These are phyloP conservation scores for Porites rus DNA, from an alignment of 92 coral and sea anemone genomes.

Conservation along the genomic window DNA sequence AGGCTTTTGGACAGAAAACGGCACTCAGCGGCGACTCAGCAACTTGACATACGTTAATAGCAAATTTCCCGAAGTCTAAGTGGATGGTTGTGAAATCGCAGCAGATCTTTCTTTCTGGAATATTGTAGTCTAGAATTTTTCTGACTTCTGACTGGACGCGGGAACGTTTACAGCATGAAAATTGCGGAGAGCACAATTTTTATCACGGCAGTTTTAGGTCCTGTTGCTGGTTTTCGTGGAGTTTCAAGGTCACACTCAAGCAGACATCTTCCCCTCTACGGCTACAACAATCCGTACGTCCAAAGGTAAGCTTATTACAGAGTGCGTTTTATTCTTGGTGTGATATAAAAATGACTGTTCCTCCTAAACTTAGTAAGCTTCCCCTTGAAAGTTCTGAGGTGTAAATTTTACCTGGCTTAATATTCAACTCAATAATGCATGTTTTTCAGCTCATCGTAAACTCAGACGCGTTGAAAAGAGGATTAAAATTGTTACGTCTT, in stretches of 20 bases:
- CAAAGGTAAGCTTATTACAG: conserved; percentile 15
- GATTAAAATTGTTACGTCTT: no score
- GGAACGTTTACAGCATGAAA: conserved; percentile 5
- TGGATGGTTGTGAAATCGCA: no score
- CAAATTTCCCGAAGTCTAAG: no score
- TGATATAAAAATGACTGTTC: background rate
- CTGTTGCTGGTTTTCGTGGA: conserved; percentile 23
- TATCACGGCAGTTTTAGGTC: background rate
- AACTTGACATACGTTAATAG: conserved; percentile 1
- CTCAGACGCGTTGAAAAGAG: no score
- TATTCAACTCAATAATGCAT: no score
- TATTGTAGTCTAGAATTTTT: background rate
- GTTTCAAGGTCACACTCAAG: conserved; percentile 23
- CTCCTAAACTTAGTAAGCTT: no score
- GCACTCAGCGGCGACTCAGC: background rate
- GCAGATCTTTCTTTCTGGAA: background rate
- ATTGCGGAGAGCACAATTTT: background rate
- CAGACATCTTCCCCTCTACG: conserved; percentile 20
- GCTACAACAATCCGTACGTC: background rate
- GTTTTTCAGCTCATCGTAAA: no score
- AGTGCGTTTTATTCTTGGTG: background rate
- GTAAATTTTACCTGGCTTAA: no score
- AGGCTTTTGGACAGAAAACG: conserved; percentile 4
- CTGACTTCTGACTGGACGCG: background rate
- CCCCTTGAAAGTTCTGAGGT: background rate